Evolutionary conservation across 1,140 invertebrate genomes (phyloP), one percentile per base, ranked within the genome.

Genomic region (Aculops lycopersici): DNA sequence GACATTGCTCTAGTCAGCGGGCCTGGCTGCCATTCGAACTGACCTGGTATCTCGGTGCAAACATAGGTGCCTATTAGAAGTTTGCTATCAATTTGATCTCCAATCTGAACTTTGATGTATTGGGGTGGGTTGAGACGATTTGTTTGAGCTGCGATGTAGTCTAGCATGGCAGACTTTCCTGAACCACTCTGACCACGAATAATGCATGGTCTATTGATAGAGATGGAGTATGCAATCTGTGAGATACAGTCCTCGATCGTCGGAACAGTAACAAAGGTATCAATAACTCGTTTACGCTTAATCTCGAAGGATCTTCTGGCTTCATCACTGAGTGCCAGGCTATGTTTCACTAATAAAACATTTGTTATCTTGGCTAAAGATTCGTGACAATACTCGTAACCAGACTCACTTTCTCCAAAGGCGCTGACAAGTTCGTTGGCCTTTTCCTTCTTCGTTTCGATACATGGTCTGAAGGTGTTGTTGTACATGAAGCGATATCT

Each of bases 21-120:
- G 35, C 90, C 90, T 4, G 86, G 71, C 48, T 76, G 68, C 88
- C 88, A 98, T 20, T 84, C 56, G 61, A 98, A 98, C 58, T 97
- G 79, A 24, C 88, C 88, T 3, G 86, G 86, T 21, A 88, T 65
- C 53, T 94, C 83, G 0, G 88, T 90, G 54, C 88, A 95, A 47
- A 72, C 65, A 58, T 97, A 94, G 19, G 77, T 76, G 4, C 90
- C 90, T 12, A 97, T 56, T 14, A 97, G 54, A 62, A 83, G 74
- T 60, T 88, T 81, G 38, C 79, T 77, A 55, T 97, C 90, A n/a
- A 81, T 86, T 58, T 97, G 83, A 61, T 97, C 86, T 2, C 84
- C 81, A 3, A 97, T 59, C 53, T 97, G 88, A 20, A 97, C 70
- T 58, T 76, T 79, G 36, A 76, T 51, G 5, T 68, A 49, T 5